A percentile compares a stretch with the other conserved stretches of the same genome.
Evolutionary conservation across 1,140 invertebrate species (phyloP).

Genomic region (Marisa cornuarietis): DNA sequence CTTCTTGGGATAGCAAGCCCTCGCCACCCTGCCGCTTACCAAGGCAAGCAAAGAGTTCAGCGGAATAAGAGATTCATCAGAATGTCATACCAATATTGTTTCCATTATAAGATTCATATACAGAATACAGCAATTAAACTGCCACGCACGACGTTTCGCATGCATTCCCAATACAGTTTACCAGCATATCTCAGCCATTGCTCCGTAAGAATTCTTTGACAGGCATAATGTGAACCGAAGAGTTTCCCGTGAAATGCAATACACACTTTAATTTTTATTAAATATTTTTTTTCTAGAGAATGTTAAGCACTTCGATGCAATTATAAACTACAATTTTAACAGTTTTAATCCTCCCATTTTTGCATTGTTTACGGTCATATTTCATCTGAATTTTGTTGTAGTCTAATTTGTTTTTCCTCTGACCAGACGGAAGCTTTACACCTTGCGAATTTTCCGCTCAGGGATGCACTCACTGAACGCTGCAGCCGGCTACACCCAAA

Average conservation of each 20-base stretch:
- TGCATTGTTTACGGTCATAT: background rate
- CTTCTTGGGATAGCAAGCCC: slow-evolving; percentile 4
- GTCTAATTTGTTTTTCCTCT: background rate
- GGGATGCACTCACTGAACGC: slow-evolving; percentile 13
- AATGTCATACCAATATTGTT: no score
- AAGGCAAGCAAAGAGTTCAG: background rate
- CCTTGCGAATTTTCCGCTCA: slow-evolving; percentile 5
- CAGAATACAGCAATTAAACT: no score
- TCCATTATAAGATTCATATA: no score
- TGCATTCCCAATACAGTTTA: no score
- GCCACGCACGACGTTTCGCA: no score
- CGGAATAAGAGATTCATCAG: background rate
- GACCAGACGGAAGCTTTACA: slow-evolving; percentile 5
- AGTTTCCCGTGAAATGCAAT: background rate
- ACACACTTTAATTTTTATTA: background rate
- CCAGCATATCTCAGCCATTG: no score
- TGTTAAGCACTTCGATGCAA: no score
- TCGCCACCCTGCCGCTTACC: background rate
- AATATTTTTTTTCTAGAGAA: no score
- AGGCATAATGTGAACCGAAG: no score
- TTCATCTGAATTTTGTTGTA: background rate
- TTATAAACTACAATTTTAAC: background rate
- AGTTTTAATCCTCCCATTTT: no score
- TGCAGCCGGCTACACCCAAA: slow-evolving; percentile 2
- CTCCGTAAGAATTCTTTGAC: no score